Evolutionary conservation across 2,797 vertebrate genomes (phyloP).

Genomic region (Paratrypauchen microcephalus): DNA sequence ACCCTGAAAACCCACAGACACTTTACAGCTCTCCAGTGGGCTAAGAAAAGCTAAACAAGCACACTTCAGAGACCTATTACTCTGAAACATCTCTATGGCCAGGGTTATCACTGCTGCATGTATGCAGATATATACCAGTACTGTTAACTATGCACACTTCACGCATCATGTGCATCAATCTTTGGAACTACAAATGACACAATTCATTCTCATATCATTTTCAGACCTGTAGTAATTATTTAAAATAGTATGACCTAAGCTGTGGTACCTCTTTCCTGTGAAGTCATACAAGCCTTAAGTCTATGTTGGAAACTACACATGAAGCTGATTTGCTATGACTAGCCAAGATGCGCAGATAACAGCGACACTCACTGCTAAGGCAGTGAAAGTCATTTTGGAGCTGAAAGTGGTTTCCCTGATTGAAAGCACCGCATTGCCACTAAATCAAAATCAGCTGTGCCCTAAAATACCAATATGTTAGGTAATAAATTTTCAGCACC

Average conservation of each 20-base stretch:
- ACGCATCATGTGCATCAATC: background rate
- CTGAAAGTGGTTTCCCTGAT: constrained; percentile 54
- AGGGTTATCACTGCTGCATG: constrained; percentile 47
- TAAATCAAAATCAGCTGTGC: constrained; percentile 78
- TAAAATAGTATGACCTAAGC: constrained; percentile 7
- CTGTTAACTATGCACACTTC: background rate
- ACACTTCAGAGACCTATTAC: constrained; percentile 77
- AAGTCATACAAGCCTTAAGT: constrained; percentile 2
- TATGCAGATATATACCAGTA: constrained; percentile 36
- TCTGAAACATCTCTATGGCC: constrained; percentile 70
- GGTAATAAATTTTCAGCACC: constrained; percentile 78
- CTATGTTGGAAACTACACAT: constrained; percentile 8
- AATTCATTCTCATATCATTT: background rate
- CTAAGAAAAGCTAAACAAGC: constrained; percentile 77
- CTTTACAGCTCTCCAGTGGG: constrained; percentile 70
- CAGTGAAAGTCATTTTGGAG: constrained; percentile 5
- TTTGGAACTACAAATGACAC: background rate
- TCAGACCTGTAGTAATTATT: constrained; percentile 8
- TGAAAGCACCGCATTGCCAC: constrained; percentile 49
- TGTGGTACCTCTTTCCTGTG: background rate
- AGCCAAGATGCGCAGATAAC: constrained; percentile 13
- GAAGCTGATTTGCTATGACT: constrained; percentile 6
- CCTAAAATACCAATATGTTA: constrained; percentile 82
- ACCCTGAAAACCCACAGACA: constrained; percentile 62
- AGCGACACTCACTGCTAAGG: constrained; percentile 15